These are phyloP conservation scores for Luidia sarsii DNA, from an alignment of 53 echinoderm and acorn worm species.

Conservation along the genomic window DNA sequence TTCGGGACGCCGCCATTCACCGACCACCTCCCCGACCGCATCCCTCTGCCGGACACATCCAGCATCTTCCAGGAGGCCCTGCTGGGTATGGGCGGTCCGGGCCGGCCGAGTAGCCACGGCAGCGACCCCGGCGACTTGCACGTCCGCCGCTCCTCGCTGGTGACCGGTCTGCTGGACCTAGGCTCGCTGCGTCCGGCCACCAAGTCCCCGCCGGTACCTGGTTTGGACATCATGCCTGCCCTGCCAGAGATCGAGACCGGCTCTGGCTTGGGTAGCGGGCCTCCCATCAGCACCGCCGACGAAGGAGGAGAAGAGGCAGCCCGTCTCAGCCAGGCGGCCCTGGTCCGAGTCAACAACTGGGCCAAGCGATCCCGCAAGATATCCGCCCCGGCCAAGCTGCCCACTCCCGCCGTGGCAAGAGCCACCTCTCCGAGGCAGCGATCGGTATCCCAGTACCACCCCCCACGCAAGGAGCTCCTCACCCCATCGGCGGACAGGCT, in stretches of 20 bases:
- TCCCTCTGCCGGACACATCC: conserved; percentile 34
- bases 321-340: neutral
- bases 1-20: neutral
- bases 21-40: conserved; percentile 15
- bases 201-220: neutral
- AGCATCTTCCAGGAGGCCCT: conserved; percentile 56
- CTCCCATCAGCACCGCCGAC: too few relatives aligned
- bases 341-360: neutral
- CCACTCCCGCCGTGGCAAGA: neutral
- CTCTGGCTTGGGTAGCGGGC: neutral
- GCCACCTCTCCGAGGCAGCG: neutral
- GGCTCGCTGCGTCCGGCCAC: neutral
- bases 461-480: neutral
- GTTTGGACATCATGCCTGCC: neutral
- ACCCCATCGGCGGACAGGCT: neutral
- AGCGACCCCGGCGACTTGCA: conserved; percentile 55
- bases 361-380: conserved; percentile 2
- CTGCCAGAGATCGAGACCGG: neutral
- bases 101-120: neutral
- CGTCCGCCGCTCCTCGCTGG: conserved; percentile 42
- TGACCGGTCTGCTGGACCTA: conserved; percentile 6
- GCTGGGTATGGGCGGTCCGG: neutral
- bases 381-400: conserved; percentile 13
- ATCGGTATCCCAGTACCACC: neutral
- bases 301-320: too few relatives aligned